Evolutionary conservation across 2,797 vertebrate species (phyloP), one percentile per base, ranked within the genome.

Genomic region (Mus spretus): DNA sequence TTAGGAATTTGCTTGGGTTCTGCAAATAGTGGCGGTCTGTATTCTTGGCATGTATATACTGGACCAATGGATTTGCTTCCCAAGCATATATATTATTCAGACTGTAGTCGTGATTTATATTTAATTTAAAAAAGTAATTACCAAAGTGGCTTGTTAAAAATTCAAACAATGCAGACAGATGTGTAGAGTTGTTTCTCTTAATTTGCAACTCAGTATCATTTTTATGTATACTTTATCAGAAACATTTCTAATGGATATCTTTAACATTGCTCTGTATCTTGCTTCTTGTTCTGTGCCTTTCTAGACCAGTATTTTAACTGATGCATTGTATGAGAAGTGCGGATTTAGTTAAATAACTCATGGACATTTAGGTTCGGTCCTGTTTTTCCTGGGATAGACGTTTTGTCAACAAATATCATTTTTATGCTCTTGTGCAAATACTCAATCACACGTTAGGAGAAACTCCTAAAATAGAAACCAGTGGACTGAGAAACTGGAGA

Each of bases 101-200:
- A 55, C 40, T 50, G 94, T 85, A 77, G 82, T 47, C 17, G 12
- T 85, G 77, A 12, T 77, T 94, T 75, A 44, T 44, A 55, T 92
- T 77, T 87, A 65, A 61, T 74, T 88, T 61, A 11, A 83, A 75
- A 84, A 67, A 88, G 78, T 14, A 89, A 75, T 72, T 0, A 67
- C 44, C n/a, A 28, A 95, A 89, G 8, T 14, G 65, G 19, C 50
- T 70, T 83, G 12, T 94, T 61, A 80, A 77, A 77, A 72, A 53
- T 61, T 5, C 53, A 92, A 70, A n/a, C 74, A 72, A 13, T 24
- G 50, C 17, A 57, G 61, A 95, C 57, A 70, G 14, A 82, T 24
- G 40, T 59, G 53, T 50, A 92, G 95, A 80, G 85, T 65, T 8
- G 14, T 75, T 94, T 91, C 34, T 78, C 94, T 89, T 72, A 20